Evolutionary conservation across 2,888 invertebrate genomes (phyloP), one percentile per base, ranked within the genome.

Genomic region (Clunio marinus): DNA sequence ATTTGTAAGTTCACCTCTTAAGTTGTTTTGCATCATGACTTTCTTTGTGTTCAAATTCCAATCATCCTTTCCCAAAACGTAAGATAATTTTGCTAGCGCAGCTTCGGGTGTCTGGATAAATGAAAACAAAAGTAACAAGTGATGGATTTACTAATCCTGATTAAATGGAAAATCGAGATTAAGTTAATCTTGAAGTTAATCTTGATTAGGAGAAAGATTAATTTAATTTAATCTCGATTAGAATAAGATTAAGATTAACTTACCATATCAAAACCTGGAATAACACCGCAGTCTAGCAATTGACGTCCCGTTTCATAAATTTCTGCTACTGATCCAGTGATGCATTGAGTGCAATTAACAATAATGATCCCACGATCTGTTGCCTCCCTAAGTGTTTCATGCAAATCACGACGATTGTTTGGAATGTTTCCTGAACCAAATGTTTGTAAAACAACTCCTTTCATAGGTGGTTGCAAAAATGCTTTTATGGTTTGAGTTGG

Each of bases 391-490:
- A 97, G 79, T 71, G 85, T 89, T 0, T 84, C 80, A 5, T 95
- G 77, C 1, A 98, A 80, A 72, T 96, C 96, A n/a, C 80, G 79
- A 7, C 93, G 84, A 74, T 89, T 88, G 0, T 87, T 86, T 0
- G 97, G 97, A 35, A 96, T 86, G 75, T 99, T 98, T 0, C 98
- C 98, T 0, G 91, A 85, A 0, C 98, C 98, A 74, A 94, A 98
- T 0, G 91, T 91, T 78, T 96, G 93, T 45, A 98, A 78, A 0
- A 98, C 90, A 0, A 96, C 87, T 13, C 97, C 85, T 73, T 82
- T 80, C 70, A 89, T 88, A 13, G 94, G 90, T 1, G 91, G 86
- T 71, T 88, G 84, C 37, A 89, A 78, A 74, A 89, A 88, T 0
- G 88, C 86, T 71, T 78, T 82, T 1, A 91, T 83, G 22, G 93